Conservation (phyloP, 2,888 invertebrate genomes). For the Epinotia brunnichana region DNA sequence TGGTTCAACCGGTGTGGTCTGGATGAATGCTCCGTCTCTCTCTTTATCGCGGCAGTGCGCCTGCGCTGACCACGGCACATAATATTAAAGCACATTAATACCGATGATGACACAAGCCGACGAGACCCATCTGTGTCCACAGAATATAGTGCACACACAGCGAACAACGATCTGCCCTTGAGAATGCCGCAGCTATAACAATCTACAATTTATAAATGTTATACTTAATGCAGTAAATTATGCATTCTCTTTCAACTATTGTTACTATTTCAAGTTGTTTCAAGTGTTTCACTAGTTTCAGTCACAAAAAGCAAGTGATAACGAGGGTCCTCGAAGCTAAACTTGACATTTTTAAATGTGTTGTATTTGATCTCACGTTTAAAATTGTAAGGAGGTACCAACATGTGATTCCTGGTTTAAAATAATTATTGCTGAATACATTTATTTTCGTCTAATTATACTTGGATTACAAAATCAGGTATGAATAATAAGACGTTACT, state of each 20-base stretch:
- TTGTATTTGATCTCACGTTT: neutral
- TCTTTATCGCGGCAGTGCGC: slow-evolving; percentile 75
- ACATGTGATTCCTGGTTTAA: neutral
- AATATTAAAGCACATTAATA: slow-evolving; percentile 80
- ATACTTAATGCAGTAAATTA: slow-evolving; percentile 53
- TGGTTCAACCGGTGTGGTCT: slow-evolving; percentile 74
- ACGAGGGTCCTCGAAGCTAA: slow-evolving; percentile 8
- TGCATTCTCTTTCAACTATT: slow-evolving; percentile 61
- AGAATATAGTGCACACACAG: slow-evolving; percentile 72
- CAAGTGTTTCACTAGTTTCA: slow-evolving; percentile 49
- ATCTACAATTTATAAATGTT: slow-evolving; percentile 49
- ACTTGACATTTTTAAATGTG: neutral
- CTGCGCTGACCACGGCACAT: slow-evolving; percentile 75
- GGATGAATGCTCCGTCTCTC: slow-evolving; percentile 66
- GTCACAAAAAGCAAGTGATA: slow-evolving; percentile 11
- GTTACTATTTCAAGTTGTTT: slow-evolving; percentile 53
- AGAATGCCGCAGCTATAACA: slow-evolving; percentile 61
- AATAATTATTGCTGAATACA: neutral
- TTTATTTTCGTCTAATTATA: no score
- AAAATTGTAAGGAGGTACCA: neutral
- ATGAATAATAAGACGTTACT: no score
- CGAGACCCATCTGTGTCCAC: slow-evolving; percentile 81
- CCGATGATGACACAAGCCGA: slow-evolving; percentile 81
- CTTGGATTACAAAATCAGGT: no score
- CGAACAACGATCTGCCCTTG: slow-evolving; percentile 78